phyloP scores from a whole-genome alignment of 1,140 invertebrate genomes.

The Pachypsylla venusta region DNA sequence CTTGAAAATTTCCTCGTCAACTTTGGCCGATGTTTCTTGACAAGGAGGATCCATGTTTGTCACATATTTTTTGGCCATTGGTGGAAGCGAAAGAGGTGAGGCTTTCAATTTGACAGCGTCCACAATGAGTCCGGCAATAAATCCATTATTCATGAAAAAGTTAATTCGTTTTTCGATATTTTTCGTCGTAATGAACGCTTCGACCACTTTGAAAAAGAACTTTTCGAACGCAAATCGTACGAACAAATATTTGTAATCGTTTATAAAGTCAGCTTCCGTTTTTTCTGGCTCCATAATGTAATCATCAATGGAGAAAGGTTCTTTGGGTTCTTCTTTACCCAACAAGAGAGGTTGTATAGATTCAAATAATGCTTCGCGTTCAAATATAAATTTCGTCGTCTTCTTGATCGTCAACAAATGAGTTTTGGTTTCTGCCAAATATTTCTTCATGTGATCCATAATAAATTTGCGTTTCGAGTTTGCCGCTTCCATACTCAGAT shows the following conservation, averaged over 20 bases:
- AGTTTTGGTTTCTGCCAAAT: neutral
- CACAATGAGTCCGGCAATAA: neutral
- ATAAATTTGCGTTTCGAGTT: neutral
- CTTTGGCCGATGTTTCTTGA: neutral
- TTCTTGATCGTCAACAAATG: neutral
- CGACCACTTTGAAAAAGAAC: conserved; percentile 4
- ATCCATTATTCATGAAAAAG: conserved; percentile 7
- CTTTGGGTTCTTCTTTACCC: neutral
- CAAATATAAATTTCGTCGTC: neutral
- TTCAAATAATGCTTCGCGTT: neutral
- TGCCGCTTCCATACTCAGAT: neutral
- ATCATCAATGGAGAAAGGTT: neutral
- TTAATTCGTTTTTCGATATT: neutral
- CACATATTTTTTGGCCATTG: neutral
- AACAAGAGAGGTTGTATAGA: neutral
- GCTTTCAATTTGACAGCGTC: neutral
- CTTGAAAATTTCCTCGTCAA: neutral
- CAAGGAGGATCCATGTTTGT: neutral
- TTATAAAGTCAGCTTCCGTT: neutral
- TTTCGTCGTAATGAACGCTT: neutral
- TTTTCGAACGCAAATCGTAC: conserved; percentile 3
- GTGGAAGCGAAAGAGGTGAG: neutral
- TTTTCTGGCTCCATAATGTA: neutral
- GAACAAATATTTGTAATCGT: neutral
- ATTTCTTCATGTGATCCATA: neutral